These are phyloP conservation scores for Cerastis leucographa DNA, from an alignment of 2,888 invertebrate species.

Conservation along the genomic window DNA sequence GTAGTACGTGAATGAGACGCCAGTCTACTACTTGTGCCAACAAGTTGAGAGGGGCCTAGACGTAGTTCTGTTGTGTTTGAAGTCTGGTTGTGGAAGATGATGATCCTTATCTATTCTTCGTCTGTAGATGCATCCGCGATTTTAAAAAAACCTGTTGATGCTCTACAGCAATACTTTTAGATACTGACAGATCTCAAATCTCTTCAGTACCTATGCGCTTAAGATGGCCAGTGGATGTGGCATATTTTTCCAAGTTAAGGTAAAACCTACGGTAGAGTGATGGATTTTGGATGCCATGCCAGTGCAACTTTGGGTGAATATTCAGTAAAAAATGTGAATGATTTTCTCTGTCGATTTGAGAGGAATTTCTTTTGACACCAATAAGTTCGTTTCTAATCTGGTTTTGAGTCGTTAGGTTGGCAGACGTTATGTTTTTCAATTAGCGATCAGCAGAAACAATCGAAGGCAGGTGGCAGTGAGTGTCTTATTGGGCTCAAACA, in stretches of 20 bases:
- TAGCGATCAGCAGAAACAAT: neutral
- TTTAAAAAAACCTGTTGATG: too few relatives aligned
- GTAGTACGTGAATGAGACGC: neutral
- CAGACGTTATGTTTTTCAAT: conserved; percentile 5
- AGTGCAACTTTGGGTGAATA: conserved; percentile 13
- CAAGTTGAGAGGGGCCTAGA: neutral
- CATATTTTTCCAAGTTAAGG: neutral
- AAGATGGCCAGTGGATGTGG: neutral
- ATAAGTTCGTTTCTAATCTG: conserved; percentile 18
- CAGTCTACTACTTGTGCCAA: neutral
- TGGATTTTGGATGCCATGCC: neutral
- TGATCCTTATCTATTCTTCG: too few relatives aligned
- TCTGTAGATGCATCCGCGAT: too few relatives aligned
- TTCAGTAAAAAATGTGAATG: conserved; percentile 31
- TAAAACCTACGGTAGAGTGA: neutral
- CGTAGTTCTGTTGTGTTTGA: neutral
- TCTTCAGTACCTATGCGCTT: neutral
- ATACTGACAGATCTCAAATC: neutral
- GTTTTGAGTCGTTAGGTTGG: neutral
- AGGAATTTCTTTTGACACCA: conserved; percentile 24
- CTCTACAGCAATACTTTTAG: neutral
- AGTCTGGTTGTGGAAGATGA: neutral
- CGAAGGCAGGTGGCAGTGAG: neutral
- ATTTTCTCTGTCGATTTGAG: conserved; percentile 34
- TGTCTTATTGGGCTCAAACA: neutral